Conservation (phyloP, 2,797 vertebrate genomes). For the Sternarchorhynchus goeldii region DNA sequence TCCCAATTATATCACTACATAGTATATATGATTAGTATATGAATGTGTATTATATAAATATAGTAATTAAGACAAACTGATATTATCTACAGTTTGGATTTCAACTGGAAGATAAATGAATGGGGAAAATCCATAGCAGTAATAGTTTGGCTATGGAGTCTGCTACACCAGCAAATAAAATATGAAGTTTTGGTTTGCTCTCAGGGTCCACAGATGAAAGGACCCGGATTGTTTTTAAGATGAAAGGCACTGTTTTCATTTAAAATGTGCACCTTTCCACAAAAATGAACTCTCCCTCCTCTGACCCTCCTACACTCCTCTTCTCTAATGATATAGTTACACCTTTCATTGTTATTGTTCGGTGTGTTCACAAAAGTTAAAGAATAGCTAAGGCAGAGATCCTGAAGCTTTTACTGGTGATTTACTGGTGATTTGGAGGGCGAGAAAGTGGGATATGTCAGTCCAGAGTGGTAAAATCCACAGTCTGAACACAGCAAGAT, state of each 20-base stretch:
- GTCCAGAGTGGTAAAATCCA: constrained; percentile 38
- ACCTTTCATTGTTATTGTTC: constrained; percentile 17
- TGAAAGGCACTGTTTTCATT: constrained; percentile 50
- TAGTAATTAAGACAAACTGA: no score
- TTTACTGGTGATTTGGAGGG: constrained; percentile 37
- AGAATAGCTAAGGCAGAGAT: constrained; percentile 14
- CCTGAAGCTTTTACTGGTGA: constrained; percentile 19
- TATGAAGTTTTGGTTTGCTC: constrained; percentile 35
- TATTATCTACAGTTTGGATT: no score
- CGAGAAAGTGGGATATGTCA: constrained; percentile 25
- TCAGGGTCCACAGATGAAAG: constrained; percentile 51
- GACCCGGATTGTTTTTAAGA: constrained; percentile 47
- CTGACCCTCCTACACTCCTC: constrained; percentile 18
- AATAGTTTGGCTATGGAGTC: constrained; percentile 20
- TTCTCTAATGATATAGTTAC: constrained; percentile 32
- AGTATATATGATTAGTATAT: no score
- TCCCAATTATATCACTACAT: no score
- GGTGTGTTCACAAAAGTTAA: constrained; percentile 10
- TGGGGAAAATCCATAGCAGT: constrained; percentile 9
- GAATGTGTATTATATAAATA: no score
- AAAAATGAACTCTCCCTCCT: constrained; percentile 39
- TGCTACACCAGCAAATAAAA: constrained; percentile 18
- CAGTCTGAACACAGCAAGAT: constrained; percentile 39
- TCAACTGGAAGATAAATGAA: not conserved
- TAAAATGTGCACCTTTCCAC: constrained; percentile 48